phyloP scores from a whole-genome alignment of 1,140 invertebrate genomes.

The Atta colombica region DNA sequence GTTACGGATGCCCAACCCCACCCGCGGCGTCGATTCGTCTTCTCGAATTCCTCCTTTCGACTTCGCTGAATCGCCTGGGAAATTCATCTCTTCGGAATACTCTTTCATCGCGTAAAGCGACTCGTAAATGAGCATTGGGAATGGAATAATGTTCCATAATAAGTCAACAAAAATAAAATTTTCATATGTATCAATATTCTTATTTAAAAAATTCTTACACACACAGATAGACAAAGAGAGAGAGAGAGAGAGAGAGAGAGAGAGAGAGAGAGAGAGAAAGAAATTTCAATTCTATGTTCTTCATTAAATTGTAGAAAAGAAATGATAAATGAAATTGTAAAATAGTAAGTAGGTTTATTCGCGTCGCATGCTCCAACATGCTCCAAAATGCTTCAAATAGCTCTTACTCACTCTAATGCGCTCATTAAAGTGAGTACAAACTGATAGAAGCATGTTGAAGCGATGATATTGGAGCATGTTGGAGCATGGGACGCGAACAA shows the following conservation, averaged over 20 bases:
- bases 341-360: not conserved
- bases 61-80: slow-evolving; percentile 60
- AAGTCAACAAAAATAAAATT: slow-evolving; percentile 13
- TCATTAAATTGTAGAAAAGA: not conserved
- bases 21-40: slow-evolving; percentile 60
- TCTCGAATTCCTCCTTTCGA: slow-evolving; percentile 58
- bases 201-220: not conserved
- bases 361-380: too few relatives aligned
- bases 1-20: slow-evolving; percentile 46
- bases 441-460: too few relatives aligned
- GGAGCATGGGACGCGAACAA: too few relatives aligned
- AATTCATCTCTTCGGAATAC: slow-evolving; percentile 44
- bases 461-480: too few relatives aligned
- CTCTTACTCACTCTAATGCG: too few relatives aligned
- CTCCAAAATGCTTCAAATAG: too few relatives aligned
- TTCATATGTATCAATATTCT: not conserved
- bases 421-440: too few relatives aligned
- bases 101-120: slow-evolving; percentile 29
- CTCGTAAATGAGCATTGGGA: slow-evolving; percentile 14
- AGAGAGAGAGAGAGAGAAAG: too few relatives aligned
- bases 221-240: too few relatives aligned
- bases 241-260: too few relatives aligned
- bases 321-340: not conserved
- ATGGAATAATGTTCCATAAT: not conserved
- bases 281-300: not conserved